Evolutionary conservation across 2,797 vertebrate species (phyloP).

Genomic region (Arrhamphus sclerolepis): DNA sequence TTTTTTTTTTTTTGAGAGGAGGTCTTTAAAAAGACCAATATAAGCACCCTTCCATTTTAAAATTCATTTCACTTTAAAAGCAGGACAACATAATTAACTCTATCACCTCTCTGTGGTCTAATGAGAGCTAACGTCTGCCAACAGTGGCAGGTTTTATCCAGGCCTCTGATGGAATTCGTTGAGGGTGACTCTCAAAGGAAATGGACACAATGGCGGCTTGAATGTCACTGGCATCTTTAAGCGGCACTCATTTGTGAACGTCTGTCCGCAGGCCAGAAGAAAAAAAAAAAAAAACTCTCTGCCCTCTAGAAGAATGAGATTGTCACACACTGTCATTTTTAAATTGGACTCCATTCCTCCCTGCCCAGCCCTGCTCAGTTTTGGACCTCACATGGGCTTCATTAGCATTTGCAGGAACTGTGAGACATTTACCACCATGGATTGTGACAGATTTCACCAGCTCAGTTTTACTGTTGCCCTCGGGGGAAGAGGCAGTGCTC

Average conservation of each 20-base stretch:
- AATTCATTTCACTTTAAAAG: slow-evolving; percentile 49
- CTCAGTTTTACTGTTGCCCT: slow-evolving; percentile 75
- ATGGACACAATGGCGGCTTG: slow-evolving; percentile 58
- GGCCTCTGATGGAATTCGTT: slow-evolving; percentile 68
- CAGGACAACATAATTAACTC: slow-evolving; percentile 59
- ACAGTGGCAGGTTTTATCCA: slow-evolving; percentile 54
- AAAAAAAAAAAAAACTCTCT: slow-evolving; percentile 57
- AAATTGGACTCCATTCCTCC: slow-evolving; percentile 74
- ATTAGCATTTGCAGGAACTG: slow-evolving; percentile 81
- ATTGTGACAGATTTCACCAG: slow-evolving; percentile 82
- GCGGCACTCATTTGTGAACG: slow-evolving; percentile 67
- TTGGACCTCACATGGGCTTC: slow-evolving; percentile 75
- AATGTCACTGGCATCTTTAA: slow-evolving; percentile 78
- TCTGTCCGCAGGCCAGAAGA: slow-evolving; percentile 66
- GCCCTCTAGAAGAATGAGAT: slow-evolving; percentile 73
- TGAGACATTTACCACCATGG: slow-evolving; percentile 78
- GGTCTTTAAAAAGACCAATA: slow-evolving; percentile 37
- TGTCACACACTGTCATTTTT: slow-evolving; percentile 76
- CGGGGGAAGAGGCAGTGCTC: slow-evolving; percentile 48
- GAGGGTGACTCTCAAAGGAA: slow-evolving; percentile 63
- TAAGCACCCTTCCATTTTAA: slow-evolving; percentile 46
- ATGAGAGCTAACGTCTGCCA: slow-evolving; percentile 58
- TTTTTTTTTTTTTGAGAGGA: slow-evolving; percentile 38
- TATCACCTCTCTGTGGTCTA: slow-evolving; percentile 47
- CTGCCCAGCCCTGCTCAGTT: slow-evolving; percentile 45